Conservation (phyloP, 2,113 vertebrate genomes). For the Microtus ochrogaster region DNA sequence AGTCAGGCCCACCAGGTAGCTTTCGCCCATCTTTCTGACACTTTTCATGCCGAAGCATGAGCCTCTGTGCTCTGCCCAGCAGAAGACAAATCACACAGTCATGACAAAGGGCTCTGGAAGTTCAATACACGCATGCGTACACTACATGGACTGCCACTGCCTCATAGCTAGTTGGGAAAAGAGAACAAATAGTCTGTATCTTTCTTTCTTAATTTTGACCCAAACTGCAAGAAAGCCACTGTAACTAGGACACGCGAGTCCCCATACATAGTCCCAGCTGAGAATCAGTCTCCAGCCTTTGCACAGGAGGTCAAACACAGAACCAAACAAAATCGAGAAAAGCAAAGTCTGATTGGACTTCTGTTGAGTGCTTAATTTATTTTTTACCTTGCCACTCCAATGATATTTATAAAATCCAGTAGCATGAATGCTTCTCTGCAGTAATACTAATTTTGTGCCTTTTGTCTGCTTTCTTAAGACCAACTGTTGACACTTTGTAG, state of each 20-base stretch:
- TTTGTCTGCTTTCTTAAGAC: slow-evolving; percentile 82
- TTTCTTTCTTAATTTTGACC: slow-evolving; percentile 43
- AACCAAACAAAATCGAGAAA: slow-evolving; percentile 56
- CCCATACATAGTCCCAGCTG: slow-evolving; percentile 32
- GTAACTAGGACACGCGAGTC: slow-evolving; percentile 31
- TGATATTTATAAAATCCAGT: slow-evolving; percentile 57
- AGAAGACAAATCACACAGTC: slow-evolving; percentile 55
- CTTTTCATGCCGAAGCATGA: neutral
- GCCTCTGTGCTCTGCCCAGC: slow-evolving; percentile 26
- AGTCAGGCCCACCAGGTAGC: neutral
- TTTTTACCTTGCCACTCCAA: slow-evolving; percentile 65
- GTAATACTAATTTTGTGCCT: slow-evolving; percentile 83
- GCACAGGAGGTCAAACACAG: slow-evolving; percentile 56
- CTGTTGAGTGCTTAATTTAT: slow-evolving; percentile 65
- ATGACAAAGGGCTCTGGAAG: slow-evolving; percentile 63
- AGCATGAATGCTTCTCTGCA: slow-evolving; percentile 78
- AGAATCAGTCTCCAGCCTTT: slow-evolving; percentile 19
- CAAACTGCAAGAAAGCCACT: slow-evolving; percentile 64
- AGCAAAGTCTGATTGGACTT: slow-evolving; percentile 34
- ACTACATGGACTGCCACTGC: neutral
- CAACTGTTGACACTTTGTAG: slow-evolving; percentile 74
- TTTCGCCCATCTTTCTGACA: slow-evolving; percentile 5
- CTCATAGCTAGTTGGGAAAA: slow-evolving; percentile 43
- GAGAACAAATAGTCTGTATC: neutral
- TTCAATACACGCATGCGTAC: neutral